These are phyloP conservation scores for Aricia agestis DNA, from an alignment of 1,140 invertebrate species.

Conservation along the genomic window DNA sequence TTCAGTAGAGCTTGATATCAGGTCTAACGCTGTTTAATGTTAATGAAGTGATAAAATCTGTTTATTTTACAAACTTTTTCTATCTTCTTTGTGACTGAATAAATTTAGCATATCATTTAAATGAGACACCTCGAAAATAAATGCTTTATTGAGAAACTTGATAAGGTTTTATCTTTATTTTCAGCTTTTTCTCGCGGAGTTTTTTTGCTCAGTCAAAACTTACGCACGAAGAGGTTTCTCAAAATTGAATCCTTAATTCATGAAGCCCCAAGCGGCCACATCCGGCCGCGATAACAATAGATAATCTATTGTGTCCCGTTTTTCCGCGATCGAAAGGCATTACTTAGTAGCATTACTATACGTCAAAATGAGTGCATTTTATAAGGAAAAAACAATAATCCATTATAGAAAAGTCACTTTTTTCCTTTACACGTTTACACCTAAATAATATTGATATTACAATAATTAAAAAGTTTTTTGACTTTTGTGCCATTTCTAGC, in stretches of 20 bases:
- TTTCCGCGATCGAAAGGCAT: no score
- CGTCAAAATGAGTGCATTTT: no score
- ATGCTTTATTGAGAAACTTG: neutral
- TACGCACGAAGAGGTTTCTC: neutral
- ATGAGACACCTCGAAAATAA: neutral
- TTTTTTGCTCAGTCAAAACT: neutral
- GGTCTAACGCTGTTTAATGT: conserved; percentile 2
- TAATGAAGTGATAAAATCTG: conserved; percentile 3
- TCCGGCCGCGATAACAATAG: no score
- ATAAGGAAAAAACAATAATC: no score
- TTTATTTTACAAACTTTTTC: neutral
- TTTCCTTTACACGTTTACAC: no score
- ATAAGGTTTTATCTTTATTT: neutral
- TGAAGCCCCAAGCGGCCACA: no score
- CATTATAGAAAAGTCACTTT: no score
- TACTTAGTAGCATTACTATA: no score
- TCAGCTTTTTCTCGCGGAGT: neutral
- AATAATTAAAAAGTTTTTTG: no score
- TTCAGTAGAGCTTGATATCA: conserved; percentile 1
- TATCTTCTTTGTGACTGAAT: neutral
- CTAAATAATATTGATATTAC: no score
- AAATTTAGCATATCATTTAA: neutral
- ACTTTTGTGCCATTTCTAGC: neutral
- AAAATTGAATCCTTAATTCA: no score
- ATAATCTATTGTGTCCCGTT: no score